A percentile compares a stretch with the other conserved stretches of the same genome.
Conservation (phyloP, 2,888 invertebrate species). For the Polietes domitor region DNA sequence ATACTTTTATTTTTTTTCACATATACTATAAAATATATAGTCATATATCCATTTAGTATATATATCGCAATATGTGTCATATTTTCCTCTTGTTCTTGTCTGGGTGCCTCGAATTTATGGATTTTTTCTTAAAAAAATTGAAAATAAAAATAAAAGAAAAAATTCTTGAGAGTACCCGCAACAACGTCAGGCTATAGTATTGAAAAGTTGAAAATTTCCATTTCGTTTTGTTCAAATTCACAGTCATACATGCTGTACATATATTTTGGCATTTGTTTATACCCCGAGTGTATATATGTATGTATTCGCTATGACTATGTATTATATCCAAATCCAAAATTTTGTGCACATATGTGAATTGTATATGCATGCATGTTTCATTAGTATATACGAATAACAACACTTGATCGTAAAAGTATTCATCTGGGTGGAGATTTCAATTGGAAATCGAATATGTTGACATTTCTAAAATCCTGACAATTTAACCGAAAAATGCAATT, state of each 20-base stretch:
- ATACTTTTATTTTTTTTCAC: background rate
- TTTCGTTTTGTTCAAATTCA: slow-evolving; percentile 23
- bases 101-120: slow-evolving; percentile 15
- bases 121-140: background rate
- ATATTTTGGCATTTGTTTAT: slow-evolving; percentile 51
- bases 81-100: background rate
- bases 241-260: background rate
- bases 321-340: slow-evolving; percentile 30
- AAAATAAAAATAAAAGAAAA: background rate
- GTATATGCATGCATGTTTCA: slow-evolving; percentile 11
- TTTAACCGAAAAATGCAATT: too few relatives aligned
- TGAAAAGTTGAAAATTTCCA: slow-evolving; percentile 48
- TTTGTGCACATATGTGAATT: slow-evolving; percentile 35
- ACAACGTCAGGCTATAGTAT: background rate
- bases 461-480: too few relatives aligned
- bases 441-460: too few relatives aligned
- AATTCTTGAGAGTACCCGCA: background rate
- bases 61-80: slow-evolving; percentile 18
- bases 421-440: too few relatives aligned
- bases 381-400: background rate
- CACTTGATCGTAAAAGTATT: background rate
- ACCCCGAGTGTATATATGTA: background rate
- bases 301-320: background rate
- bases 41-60: background rate
- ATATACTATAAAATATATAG: background rate